Percentiles rank a stretch among this genome's conserved stretches.
Conservation (phyloP, 1,140 invertebrate species). For the Cydia strobilella region DNA sequence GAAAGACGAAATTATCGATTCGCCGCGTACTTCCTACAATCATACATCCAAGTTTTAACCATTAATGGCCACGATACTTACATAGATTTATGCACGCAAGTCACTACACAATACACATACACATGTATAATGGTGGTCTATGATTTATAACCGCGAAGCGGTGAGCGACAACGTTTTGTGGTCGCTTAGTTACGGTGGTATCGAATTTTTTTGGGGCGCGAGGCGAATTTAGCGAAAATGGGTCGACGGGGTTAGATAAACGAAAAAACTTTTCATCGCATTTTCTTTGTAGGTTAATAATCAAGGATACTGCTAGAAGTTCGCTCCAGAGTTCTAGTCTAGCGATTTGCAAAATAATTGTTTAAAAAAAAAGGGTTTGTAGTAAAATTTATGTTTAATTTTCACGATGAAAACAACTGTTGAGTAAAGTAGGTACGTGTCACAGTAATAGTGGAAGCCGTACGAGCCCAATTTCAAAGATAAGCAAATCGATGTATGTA, state of each 20-base stretch:
- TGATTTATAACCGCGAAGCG: conserved; percentile 36
- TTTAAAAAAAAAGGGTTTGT: too few relatives aligned
- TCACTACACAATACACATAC: conserved; percentile 34
- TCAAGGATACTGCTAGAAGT: too few relatives aligned
- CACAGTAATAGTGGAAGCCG: too few relatives aligned
- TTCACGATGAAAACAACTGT: too few relatives aligned
- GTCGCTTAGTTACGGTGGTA: conserved; percentile 42
- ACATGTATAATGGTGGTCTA: conserved; percentile 29
- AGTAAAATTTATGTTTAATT: too few relatives aligned
- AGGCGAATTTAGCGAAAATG: neutral
- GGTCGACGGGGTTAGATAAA: neutral
- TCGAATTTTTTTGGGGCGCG: conserved; percentile 37
- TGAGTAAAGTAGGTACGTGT: too few relatives aligned
- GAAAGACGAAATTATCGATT: neutral
- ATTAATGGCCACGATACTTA: conserved; percentile 39
- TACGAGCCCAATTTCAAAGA: too few relatives aligned
- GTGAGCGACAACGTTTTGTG: conserved; percentile 32
- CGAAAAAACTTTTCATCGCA: too few relatives aligned
- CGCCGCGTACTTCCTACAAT: neutral
- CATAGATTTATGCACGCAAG: conserved; percentile 40
- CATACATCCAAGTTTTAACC: conserved; percentile 18
- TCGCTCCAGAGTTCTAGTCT: too few relatives aligned
- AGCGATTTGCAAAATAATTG: too few relatives aligned
- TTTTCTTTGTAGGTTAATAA: too few relatives aligned
- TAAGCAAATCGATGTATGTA: too few relatives aligned